Percentiles rank a stretch among this genome's conserved stretches.
Evolutionary conservation across 2,888 invertebrate genomes (phyloP).

Genomic region (Argyresthia goedartella): DNA sequence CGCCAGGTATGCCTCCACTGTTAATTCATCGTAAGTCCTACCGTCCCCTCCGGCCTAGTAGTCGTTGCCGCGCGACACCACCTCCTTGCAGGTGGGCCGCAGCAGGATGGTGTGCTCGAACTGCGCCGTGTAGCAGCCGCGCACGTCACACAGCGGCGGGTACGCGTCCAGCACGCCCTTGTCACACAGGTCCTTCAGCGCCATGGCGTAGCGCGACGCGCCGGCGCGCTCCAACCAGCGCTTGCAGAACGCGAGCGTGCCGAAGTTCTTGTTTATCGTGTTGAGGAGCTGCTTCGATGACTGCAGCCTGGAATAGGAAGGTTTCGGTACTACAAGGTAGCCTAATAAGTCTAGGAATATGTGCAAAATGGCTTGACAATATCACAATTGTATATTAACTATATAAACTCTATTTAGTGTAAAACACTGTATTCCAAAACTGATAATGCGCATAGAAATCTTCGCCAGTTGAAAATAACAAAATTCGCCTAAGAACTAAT

Average conservation of each 20-base stretch:
- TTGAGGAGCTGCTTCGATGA: constrained; percentile 94
- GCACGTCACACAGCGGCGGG: constrained; percentile 97
- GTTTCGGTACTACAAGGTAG: too few relatives aligned
- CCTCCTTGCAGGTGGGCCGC: constrained; percentile 98
- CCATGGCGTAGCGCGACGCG: constrained; percentile 98
- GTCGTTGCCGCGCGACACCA: constrained; percentile 96
- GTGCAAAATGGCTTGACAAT: too few relatives aligned
- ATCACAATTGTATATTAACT: too few relatives aligned
- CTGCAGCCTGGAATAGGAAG: constrained; percentile 76
- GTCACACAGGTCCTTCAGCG: constrained; percentile 97
- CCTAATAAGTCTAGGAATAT: too few relatives aligned
- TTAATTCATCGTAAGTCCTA: too few relatives aligned
- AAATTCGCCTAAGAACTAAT: too few relatives aligned
- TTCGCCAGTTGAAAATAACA: too few relatives aligned
- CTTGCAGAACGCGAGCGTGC: constrained; percentile 98
- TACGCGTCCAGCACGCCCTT: constrained; percentile 98
- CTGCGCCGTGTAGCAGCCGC: constrained; percentile 99
- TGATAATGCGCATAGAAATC: too few relatives aligned
- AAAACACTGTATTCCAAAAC: too few relatives aligned
- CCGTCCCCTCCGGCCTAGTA: too few relatives aligned
- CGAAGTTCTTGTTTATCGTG: constrained; percentile 96
- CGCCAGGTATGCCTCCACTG: too few relatives aligned
- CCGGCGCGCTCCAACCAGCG: constrained; percentile 98
- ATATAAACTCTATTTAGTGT: too few relatives aligned
- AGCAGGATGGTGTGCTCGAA: constrained; percentile 98